phyloP scores from a whole-genome alignment of 2,797 vertebrate genomes.

The Phrynocephalus vlangalii region DNA sequence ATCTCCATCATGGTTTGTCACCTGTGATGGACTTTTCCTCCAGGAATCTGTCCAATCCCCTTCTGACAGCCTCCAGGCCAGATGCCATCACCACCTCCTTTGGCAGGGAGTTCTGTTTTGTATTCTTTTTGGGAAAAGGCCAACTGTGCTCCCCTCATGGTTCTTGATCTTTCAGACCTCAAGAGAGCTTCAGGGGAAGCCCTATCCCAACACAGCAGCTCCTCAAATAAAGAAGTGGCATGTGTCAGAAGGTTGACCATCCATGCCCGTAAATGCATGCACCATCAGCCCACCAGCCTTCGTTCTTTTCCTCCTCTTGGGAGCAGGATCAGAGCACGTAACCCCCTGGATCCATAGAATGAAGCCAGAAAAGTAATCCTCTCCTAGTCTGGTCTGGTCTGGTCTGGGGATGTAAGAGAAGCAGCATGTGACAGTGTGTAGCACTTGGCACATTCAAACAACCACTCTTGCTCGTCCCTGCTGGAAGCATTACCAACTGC shows the following conservation, averaged over 20 bases:
- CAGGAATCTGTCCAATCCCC: too few species aligned
- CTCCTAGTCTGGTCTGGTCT: background rate
- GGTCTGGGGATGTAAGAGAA: background rate
- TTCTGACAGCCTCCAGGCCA: too few species aligned
- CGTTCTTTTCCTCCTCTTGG: background rate
- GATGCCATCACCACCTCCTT: too few species aligned
- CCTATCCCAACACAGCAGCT: background rate
- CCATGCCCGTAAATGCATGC: background rate
- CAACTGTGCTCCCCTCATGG: background rate
- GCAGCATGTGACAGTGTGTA: background rate
- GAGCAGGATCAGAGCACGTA: too few species aligned
- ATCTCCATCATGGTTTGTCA: too few species aligned
- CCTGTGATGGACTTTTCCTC: too few species aligned
- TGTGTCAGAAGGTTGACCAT: background rate
- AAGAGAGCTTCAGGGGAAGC: background rate
- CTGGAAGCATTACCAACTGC: background rate
- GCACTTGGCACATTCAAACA: background rate
- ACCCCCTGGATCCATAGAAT: background rate
- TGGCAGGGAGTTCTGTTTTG: too few species aligned
- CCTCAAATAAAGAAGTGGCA: background rate
- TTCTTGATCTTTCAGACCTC: background rate
- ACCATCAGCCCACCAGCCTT: too few species aligned
- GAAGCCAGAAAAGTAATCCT: background rate
- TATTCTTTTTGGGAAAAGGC: background rate
- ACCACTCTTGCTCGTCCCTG: background rate